Base-by-base conservation (phyloP, 2,888 invertebrate genomes). In the Meloe dianella region DNA sequence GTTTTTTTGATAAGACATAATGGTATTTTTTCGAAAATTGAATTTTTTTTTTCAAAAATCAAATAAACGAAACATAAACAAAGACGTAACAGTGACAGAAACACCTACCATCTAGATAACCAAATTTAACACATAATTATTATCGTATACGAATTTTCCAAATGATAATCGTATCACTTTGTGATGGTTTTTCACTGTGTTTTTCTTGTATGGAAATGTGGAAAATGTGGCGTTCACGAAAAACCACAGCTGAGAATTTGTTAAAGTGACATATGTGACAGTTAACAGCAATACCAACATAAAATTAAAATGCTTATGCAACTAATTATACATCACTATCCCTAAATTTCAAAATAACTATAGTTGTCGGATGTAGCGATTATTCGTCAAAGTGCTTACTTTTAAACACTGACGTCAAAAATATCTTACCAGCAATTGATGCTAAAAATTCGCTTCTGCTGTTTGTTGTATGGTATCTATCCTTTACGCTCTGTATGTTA, bases 1-100 rank as follows among this genome's bases (percentile, higher is more conserved):
- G 5, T 60, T 67, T 68, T 69, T 70, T 67, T 60, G 66, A 61
- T 67, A 68, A 32, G 67, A 64, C 72, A 72, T 73, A 60, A 30
- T 70, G 66, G 20, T 38, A 22, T 47, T 27, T 47, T 47, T 47
- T 9, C 6, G 1, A 2, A 17, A 8, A 14, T 17, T 10, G 5
- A 2, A 8, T 20, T 47, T 47, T 47, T 7, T 47, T 20, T 47
- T 6, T 47, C 9, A 20, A 47, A 47, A 10, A 9, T 0, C 20
- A 47, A 20, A 47, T 20, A 47, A 47, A 20, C 20, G 20, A 8
- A 20, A 47, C 35, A 35, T 14, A 54, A 22, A n/a, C n/a, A n/a
- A 54, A 54, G 54, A 54, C 47, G 14, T 24, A 2, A 54, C 24
- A 54, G 14, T 20, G 12, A 54, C 54, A 24, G 9, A 57, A 29